Conservation (phyloP, 30 jellyfish, hydroid and myxozoan species). For the Sanderia malayensis region DNA sequence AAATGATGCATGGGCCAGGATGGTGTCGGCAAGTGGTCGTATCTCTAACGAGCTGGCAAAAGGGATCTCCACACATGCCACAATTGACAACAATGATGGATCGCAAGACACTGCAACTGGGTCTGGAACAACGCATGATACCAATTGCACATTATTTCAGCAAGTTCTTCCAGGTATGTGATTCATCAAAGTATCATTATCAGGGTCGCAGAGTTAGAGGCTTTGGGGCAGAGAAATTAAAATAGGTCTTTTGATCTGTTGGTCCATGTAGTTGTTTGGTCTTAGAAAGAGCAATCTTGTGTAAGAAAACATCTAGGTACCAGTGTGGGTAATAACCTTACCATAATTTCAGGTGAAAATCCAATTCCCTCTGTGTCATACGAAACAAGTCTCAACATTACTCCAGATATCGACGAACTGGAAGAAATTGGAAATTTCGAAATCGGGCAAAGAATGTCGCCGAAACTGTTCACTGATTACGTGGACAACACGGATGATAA, state of each 20-base stretch:
- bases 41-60: conserved; percentile 22
- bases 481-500: not conserved
- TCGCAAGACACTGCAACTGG: conserved; percentile 31
- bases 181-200: too few species aligned
- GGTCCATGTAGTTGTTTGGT: not conserved
- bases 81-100: conserved; percentile 50
- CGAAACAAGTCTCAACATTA: conserved; percentile 19
- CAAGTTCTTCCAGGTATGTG: conserved; percentile 39
- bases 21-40: conserved; percentile 28
- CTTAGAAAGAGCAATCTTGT: not conserved
- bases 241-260: not conserved
- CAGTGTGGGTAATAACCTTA: not conserved
- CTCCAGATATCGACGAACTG: conserved; percentile 4
- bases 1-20: conserved; percentile 51
- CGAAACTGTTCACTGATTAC: conserved; percentile 24
- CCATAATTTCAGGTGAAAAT: conserved; percentile 25
- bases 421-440: conserved; percentile 15
- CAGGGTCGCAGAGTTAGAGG: too few species aligned
- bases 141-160: conserved; percentile 50
- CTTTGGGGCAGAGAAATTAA: too few species aligned
- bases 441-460: conserved; percentile 26
- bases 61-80: conserved; percentile 41
- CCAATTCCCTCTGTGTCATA: not conserved
- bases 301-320: not conserved
- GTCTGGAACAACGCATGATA: conserved; percentile 43